Evolutionary conservation across 2,797 vertebrate species (phyloP).

Genomic region (Apogon hyalosoma): DNA sequence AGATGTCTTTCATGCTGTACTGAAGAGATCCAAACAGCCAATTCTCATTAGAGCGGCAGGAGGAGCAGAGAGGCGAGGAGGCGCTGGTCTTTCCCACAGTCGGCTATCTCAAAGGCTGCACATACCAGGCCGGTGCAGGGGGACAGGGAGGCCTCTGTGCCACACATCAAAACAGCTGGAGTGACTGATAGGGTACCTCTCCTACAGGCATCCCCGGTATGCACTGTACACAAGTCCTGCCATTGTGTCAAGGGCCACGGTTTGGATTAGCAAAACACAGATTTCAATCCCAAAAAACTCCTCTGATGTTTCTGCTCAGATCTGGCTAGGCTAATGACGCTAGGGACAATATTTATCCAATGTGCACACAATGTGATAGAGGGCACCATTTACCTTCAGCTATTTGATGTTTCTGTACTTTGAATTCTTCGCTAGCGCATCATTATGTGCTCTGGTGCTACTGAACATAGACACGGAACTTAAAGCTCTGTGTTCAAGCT

Average conservation of each 20-base stretch:
- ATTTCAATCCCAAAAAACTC: constrained; percentile 69
- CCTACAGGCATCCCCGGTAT: constrained; percentile 77
- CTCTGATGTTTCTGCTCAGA: constrained; percentile 65
- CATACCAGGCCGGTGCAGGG: constrained; percentile 55
- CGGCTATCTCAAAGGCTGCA: constrained; percentile 73
- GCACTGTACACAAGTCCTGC: constrained; percentile 76
- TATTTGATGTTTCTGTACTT: too few species aligned
- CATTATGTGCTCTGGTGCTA: not conserved
- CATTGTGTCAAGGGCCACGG: constrained; percentile 67
- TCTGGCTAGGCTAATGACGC: constrained; percentile 42
- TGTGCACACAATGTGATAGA: constrained; percentile 15
- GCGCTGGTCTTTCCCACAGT: constrained; percentile 69
- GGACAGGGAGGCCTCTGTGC: constrained; percentile 79
- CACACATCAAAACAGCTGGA: constrained; percentile 81
- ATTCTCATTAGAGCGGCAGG: constrained; percentile 63
- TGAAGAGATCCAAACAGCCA: constrained; percentile 68
- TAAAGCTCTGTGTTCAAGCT: not conserved
- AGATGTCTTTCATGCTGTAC: constrained; percentile 61
- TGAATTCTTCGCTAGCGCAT: not conserved
- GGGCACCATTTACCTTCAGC: not conserved
- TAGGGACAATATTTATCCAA: constrained; percentile 46
- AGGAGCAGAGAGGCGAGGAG: constrained; percentile 28
- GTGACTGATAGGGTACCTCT: constrained; percentile 79
- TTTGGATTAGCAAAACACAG: constrained; percentile 72
- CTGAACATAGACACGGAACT: not conserved